Percentiles rank a stretch among this genome's conserved stretches.
Conservation (phyloP, 2,888 invertebrate genomes). For the Cheilosia vernalis region DNA sequence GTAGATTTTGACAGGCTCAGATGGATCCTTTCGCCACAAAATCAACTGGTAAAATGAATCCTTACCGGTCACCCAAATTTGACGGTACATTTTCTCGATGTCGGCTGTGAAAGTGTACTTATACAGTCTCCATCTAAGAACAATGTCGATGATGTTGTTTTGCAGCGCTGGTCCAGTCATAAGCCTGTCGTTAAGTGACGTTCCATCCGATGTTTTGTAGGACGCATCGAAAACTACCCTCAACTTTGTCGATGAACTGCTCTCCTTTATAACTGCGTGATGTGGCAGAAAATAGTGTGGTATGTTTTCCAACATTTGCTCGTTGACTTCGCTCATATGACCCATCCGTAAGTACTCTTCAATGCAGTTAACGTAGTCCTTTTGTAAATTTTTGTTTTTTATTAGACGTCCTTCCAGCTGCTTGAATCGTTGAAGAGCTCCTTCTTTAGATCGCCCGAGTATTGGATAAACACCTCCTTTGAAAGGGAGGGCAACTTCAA, state of each 20-base stretch:
- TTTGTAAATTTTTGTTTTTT: not conserved
- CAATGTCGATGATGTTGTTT: not conserved
- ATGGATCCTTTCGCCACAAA: slow-evolving; percentile 6
- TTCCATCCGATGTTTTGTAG: slow-evolving; percentile 44
- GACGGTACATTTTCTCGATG: slow-evolving; percentile 47
- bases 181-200: slow-evolving; percentile 74
- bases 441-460: no score
- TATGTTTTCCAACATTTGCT: not conserved
- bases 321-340: slow-evolving; percentile 27
- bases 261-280: slow-evolving; percentile 32
- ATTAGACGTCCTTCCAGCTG: slow-evolving; percentile 6
- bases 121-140: slow-evolving; percentile 18
- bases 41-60: not conserved
- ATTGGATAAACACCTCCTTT: slow-evolving; percentile 31
- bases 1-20: slow-evolving; percentile 4
- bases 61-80: not conserved
- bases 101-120: slow-evolving; percentile 75
- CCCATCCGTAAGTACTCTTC: slow-evolving; percentile 19
- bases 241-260: slow-evolving; percentile 37
- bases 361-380: slow-evolving; percentile 11
- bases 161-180: slow-evolving; percentile 35
- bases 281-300: slow-evolving; percentile 25
- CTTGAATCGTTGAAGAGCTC: slow-evolving; percentile 12
- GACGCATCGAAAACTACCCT: slow-evolving; percentile 64
- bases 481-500: slow-evolving; percentile 34